Evolutionary conservation across 2,797 vertebrate genomes (phyloP), one percentile per base, ranked within the genome.

Genomic region (Pampus argenteus): DNA sequence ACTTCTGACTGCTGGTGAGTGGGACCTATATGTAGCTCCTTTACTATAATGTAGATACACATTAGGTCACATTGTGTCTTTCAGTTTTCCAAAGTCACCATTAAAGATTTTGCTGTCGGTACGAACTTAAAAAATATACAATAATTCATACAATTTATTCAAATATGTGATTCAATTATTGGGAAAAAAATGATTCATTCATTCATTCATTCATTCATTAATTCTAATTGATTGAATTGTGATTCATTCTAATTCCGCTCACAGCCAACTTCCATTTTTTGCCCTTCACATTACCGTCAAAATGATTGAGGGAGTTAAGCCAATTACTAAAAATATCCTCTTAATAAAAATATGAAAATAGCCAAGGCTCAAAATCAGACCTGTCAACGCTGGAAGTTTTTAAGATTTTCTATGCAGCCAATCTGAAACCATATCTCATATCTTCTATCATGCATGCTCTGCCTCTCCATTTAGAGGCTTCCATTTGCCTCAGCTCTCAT

Each of bases 401-500:
- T 65, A 13, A 11, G 31, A 17, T 28, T 38, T 23, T 18, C 31
- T n/a, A 1, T 18, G 40, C 31, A 29, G 20, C 42, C 38, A 0
- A 23, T 44, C n/a, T 42, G 40, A 49, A 68, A 17, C 55, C 34
- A 15, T 9, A 10, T 26, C 29, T 31, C 34, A 15, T 9, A 10
- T 26, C 29, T 31, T 52, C 5, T 29, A 34, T 50, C 13, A 36
- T 23, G 18, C 3, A 6, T 20, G 40, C 40, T 17, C 40, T 44
- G 40, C 4, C 6, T 28, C 55, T 70, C 22, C 49, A 34, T 9
- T 29, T 29, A n/a, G 64, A 49, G 10, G 25, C 18, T 31, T 74
- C 55, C 48, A 51, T 57, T 55, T 25, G 2, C 62, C 34, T 52
- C 25, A 13, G 28, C 62, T 71, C 71, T 68, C 18, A 72, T 69